phyloP scores from a whole-genome alignment of 2,888 invertebrate genomes.

The Eilema sororculum region DNA sequence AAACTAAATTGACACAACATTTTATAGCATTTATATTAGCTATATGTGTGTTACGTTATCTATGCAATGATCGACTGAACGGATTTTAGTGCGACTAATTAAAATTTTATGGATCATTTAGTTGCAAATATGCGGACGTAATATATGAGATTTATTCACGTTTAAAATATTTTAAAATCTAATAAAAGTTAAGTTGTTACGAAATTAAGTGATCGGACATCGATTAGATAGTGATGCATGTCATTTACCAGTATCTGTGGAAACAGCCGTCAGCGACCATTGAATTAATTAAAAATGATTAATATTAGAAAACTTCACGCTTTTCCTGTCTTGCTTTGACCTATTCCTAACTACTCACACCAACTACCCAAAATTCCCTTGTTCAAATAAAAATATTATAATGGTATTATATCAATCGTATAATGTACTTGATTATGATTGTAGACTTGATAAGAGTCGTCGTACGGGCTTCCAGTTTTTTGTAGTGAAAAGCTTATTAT shows the following conservation, averaged over 20 bases:
- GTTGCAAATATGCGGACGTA: constrained; percentile 23
- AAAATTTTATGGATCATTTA: constrained; percentile 43
- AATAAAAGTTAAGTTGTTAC: background rate
- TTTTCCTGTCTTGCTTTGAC: background rate
- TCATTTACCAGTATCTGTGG: background rate
- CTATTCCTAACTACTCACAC: no score
- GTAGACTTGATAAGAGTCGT: no score
- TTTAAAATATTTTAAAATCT: background rate
- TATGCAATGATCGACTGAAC: constrained; percentile 30
- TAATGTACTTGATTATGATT: no score
- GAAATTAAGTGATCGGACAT: constrained; percentile 3
- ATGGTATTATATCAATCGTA: no score
- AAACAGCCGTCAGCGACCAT: background rate
- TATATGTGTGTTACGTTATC: constrained; percentile 31
- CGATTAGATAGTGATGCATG: constrained; percentile 2
- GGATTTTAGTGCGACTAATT: constrained; percentile 39
- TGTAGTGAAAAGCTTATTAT: no score
- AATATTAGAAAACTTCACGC: background rate
- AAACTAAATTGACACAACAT: background rate
- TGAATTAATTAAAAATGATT: background rate
- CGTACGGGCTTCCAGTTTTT: no score
- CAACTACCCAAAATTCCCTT: no score
- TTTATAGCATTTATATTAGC: background rate
- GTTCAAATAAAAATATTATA: no score
- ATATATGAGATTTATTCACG: constrained; percentile 25